phyloP scores from a whole-genome alignment of 2,113 vertebrate species.

The Sander lucioperca region DNA sequence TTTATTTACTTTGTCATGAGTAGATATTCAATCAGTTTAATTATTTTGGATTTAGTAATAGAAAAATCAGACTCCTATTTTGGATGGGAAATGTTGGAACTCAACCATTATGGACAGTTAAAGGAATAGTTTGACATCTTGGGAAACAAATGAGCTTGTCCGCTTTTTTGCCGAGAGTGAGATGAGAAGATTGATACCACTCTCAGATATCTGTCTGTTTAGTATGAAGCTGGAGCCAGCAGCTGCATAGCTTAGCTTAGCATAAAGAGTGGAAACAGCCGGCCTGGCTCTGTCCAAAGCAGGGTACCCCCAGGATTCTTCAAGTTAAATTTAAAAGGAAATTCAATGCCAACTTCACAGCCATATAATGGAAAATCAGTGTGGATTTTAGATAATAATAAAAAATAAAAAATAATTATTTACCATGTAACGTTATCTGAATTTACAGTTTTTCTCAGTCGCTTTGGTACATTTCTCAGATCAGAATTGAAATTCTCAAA shows the following conservation, averaged over 20 bases:
- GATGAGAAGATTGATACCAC: neutral
- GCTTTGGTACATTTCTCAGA: too few relatives aligned
- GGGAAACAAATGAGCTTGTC: neutral
- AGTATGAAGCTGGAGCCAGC: neutral
- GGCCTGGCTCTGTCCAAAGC: neutral
- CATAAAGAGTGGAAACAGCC: neutral
- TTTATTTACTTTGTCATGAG: slow-evolving; percentile 35
- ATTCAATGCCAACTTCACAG: too few relatives aligned
- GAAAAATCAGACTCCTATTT: neutral
- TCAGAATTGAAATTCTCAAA: too few relatives aligned
- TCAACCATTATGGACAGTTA: neutral
- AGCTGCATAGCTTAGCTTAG: neutral
- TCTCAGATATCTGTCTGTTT: neutral
- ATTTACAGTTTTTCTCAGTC: too few relatives aligned
- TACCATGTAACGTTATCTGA: too few relatives aligned
- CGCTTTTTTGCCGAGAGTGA: neutral
- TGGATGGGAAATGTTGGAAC: neutral
- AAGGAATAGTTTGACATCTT: neutral
- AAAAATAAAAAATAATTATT: too few relatives aligned
- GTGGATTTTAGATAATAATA: too few relatives aligned
- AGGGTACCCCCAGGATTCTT: too few relatives aligned
- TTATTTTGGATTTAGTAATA: neutral
- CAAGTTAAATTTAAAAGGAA: too few relatives aligned
- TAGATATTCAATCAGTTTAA: slow-evolving; percentile 22
- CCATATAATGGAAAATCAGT: too few relatives aligned